Base-by-base conservation (phyloP, 2,797 vertebrate genomes). In the Mycteria americana region DNA sequence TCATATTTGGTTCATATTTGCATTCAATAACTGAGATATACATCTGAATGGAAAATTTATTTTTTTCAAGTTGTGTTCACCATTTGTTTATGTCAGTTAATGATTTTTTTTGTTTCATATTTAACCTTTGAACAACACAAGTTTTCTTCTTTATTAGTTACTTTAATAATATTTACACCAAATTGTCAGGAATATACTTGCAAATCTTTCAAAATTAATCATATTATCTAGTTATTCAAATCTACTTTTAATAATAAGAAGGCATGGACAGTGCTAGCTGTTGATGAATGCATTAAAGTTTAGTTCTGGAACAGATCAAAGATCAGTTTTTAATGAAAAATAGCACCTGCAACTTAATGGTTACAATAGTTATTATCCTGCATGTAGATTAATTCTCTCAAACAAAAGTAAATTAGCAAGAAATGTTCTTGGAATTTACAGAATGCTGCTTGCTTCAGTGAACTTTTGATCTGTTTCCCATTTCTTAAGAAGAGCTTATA, bases 401-500 rank as follows among this genome's bases (percentile, higher is more conserved):
- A 93, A 93, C 7, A 85, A 87, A 75, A 92, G 7, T 45, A 92
- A 89, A 84, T 79, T 89, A 82, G 10, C 22, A 88, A 93, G 7
- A 69, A 85, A 69, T 81, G 8, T 45, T 43, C 73, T 87, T 87
- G 30, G 30, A 86, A 73, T 96, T 88, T 91, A 95, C 57, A 95
- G 53, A 90, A 80, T 48, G 94, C 30, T 30, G 21, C 63, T 96
- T 96, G 81, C 35, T 95, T 92, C 65, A 89, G 37, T 93, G 93
- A 90, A 92, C 50, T 72, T 83, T 87, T 93, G 33, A 83, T 95
- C 43, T 95, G 18, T 89, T 97, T 96, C 85, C 67, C 59, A 62
- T 92, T 97, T 95, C 85, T 95, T 94, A 93, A 96, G 68, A 92
- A 89, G 79, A 94, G 31, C 28, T 75, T 85, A 65, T 78, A 76